A percentile compares a stretch with the other conserved stretches of the same genome.
phyloP scores from a whole-genome alignment of 2,797 vertebrate genomes.

The Otolemur crassicaudatus region DNA sequence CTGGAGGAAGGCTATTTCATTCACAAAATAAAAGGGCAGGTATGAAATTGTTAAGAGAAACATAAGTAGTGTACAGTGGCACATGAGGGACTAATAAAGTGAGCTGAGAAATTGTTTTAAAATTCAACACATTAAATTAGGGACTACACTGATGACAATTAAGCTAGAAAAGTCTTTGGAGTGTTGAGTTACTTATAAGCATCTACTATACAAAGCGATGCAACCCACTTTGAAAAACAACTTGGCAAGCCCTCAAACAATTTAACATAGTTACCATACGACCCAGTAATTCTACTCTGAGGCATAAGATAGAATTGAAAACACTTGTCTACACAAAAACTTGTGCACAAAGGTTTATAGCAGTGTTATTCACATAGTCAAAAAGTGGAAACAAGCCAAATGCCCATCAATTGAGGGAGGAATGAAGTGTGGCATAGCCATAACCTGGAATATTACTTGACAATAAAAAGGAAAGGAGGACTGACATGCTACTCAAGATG shows the following conservation, averaged over 20 bases:
- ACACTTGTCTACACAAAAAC: neutral
- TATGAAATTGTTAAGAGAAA: neutral
- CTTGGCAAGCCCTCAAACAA: neutral
- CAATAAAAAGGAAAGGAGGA: conserved; percentile 1
- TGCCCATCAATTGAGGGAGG: neutral
- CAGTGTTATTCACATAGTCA: neutral
- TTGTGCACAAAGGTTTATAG: neutral
- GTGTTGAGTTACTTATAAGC: conserved; percentile 18
- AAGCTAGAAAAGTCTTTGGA: conserved; percentile 22
- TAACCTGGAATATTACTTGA: neutral
- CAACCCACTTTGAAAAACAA: neutral
- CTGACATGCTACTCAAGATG: neutral
- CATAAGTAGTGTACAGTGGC: neutral
- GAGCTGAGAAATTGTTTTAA: conserved; percentile 29
- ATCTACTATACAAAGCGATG: neutral
- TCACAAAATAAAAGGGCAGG: neutral
- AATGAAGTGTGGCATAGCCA: neutral
- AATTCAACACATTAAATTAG: conserved; percentile 13
- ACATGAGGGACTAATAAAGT: neutral
- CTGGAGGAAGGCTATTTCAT: neutral
- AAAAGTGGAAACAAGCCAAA: conserved; percentile 33
- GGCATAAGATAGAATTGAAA: neutral
- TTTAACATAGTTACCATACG: neutral
- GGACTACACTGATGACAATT: neutral
- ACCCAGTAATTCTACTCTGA: neutral